Conservation (phyloP, 2,888 invertebrate genomes). For the Ischnura elegans region DNA sequence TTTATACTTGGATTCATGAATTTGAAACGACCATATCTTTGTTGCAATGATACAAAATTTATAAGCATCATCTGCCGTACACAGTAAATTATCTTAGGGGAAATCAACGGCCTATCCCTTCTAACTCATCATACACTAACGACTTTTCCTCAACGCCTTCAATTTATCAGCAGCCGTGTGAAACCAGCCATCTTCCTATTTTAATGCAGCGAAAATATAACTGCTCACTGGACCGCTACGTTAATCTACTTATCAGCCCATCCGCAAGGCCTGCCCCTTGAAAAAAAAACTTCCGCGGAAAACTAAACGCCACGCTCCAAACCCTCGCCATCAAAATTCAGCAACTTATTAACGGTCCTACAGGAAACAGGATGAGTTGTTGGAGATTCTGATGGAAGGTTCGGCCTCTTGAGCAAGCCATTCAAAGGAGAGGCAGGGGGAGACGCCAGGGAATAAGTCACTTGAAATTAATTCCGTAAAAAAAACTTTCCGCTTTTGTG, state of each 20-base stretch:
- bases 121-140: too few species aligned
- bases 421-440: neutral
- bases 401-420: neutral
- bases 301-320: neutral
- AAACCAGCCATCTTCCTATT: neutral
- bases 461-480: slow-evolving; percentile 1
- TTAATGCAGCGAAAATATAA: neutral
- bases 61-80: too few species aligned
- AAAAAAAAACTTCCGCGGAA: neutral
- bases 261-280: neutral
- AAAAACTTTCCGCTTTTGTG: neutral
- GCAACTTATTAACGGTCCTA: neutral
- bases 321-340: neutral
- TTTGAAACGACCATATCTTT: too few species aligned
- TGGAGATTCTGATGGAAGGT: neutral
- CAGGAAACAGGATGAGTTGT: neutral
- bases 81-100: too few species aligned
- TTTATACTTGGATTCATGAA: too few species aligned
- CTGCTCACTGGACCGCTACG: slow-evolving; percentile 12
- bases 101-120: too few species aligned
- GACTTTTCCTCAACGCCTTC: too few species aligned
- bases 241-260: neutral
- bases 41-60: too few species aligned
- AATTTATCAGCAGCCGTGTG: neutral
- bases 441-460: neutral